phyloP scores from a whole-genome alignment of 2,113 vertebrate genomes.

The Okapia johnstoni region DNA sequence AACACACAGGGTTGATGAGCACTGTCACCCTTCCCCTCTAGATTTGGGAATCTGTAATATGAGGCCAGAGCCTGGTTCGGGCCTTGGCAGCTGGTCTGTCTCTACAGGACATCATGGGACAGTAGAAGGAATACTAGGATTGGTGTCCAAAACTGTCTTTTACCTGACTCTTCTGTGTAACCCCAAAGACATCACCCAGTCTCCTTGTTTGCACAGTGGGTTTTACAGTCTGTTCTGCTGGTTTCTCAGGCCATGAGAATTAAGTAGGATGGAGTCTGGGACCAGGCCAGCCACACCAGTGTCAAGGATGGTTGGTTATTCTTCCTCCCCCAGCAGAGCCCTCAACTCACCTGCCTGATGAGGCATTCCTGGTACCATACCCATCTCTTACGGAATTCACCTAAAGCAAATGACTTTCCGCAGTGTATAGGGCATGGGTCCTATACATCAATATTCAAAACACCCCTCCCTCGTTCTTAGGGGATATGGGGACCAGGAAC shows the following conservation, averaged over 20 bases:
- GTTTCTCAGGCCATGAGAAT: background rate
- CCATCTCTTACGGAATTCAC: background rate
- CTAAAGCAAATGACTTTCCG: background rate
- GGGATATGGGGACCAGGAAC: background rate
- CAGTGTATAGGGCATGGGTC: background rate
- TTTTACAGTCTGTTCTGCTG: background rate
- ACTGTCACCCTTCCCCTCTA: background rate
- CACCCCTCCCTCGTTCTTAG: background rate
- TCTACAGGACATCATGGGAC: background rate
- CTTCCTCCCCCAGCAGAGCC: background rate
- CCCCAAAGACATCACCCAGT: background rate
- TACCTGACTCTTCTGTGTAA: background rate
- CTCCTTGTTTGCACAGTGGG: background rate
- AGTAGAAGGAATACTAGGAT: background rate
- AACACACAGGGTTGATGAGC: rapidly evolving
- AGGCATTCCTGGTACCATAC: background rate
- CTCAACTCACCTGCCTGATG: background rate
- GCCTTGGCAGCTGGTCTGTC: background rate
- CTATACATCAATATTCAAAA: background rate
- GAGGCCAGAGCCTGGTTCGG: background rate
- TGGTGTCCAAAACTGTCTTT: background rate
- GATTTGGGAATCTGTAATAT: background rate
- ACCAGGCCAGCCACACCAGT: background rate
- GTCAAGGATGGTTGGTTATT: background rate
- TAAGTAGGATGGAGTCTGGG: background rate